Base-by-base conservation (phyloP, 2,888 invertebrate species). In the Agrilus cyanescens region DNA sequence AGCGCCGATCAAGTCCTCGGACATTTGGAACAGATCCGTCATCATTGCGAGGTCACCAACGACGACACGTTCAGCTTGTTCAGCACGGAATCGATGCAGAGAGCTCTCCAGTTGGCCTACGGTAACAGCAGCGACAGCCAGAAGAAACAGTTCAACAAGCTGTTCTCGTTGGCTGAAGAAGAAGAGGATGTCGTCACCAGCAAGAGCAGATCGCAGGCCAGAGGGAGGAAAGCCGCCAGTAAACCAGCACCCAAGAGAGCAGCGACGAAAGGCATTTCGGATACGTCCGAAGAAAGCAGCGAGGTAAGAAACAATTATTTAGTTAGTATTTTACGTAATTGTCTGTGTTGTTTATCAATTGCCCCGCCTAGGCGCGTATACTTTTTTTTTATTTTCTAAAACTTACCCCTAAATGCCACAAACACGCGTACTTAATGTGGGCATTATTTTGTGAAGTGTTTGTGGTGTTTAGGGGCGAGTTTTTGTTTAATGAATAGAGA, bases 11-110 rank as follows among this genome's bases (percentile, higher is more conserved):
- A 85, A 69, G 86, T 95, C 50, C 73, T 97, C 55, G 83, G 85
- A 45, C 96, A 97, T 69, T 75, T 97, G 59, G 95, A 96, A 65
- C 85, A 87, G 67, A 78, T 94, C 71, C 73, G 93, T 60, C 71
- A 81, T 53, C 80, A 80, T 59, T 85, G 85, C 60, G 73, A 76
- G 47, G 71, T 74, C 53, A 25, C 25, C 10, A 25, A 25, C 10
- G 73, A 75, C 56, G 75, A 81, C 49, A 81, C 80, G 51, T 77
- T 82, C 65, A 81, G 80, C 45, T 78, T 94, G 60, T 89, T 90
- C 65, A 86, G 85, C 51, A 79, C 86, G 67, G 91, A 93, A 63
- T 80, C 82, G 55, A 86, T 96, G 80, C 94, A 93, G 66, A 80
- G 87, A 60, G 90, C 94, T 30, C 70, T 96, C 50, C 86, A 89